Percentiles rank a stretch among this genome's conserved stretches.
Evolutionary conservation across 1,140 invertebrate species (phyloP).

Genomic region (Platorchestia sp.): DNA sequence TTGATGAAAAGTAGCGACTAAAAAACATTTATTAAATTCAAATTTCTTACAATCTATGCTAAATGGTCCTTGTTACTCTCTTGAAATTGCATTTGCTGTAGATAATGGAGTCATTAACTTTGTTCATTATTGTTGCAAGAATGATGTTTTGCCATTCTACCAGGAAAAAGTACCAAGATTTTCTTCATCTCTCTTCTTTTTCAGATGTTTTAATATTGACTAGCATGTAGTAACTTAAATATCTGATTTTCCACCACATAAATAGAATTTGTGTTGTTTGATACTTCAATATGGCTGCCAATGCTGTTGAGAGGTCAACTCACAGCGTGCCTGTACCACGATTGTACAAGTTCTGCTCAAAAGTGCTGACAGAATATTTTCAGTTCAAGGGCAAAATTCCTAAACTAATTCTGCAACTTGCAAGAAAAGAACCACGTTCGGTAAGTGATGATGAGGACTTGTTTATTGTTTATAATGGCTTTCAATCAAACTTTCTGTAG

Average conservation of each 20-base stretch:
- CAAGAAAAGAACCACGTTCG: neutral
- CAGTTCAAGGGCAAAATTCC: slow-evolving; percentile 19
- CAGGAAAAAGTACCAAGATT: neutral
- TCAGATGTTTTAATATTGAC: neutral
- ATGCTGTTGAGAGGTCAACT: neutral
- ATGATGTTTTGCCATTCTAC: too few relatives aligned
- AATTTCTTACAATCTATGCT: too few relatives aligned
- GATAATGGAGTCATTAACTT: too few relatives aligned
- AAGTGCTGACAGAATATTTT: neutral
- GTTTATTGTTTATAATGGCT: too few relatives aligned
- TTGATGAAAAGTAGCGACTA: too few relatives aligned
- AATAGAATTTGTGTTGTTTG: neutral
- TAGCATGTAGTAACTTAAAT: neutral
- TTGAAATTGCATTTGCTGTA: too few relatives aligned
- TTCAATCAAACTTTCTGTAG: neutral
- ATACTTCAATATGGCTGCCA: neutral
- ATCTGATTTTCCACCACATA: neutral
- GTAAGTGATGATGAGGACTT: too few relatives aligned
- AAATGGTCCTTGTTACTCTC: too few relatives aligned
- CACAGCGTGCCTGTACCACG: neutral
- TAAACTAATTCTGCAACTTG: neutral
- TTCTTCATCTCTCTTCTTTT: neutral
- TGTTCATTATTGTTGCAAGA: too few relatives aligned
- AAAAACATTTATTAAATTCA: too few relatives aligned
- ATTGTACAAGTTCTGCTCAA: slow-evolving; percentile 12